Conservation (phyloP, 2,888 invertebrate species). For the Noctua pronuba region DNA sequence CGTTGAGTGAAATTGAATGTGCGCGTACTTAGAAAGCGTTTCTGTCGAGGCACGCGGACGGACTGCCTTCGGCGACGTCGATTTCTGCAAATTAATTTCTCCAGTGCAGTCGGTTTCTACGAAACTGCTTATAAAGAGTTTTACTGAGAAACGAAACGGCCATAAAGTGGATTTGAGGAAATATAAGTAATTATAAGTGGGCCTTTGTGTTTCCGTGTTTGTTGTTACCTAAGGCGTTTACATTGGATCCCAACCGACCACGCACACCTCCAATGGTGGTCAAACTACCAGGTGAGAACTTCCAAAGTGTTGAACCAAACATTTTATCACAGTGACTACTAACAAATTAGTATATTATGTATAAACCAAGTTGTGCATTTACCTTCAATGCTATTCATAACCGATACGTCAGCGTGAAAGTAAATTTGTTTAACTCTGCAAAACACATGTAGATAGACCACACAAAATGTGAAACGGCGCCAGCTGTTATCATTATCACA, state of each 20-base stretch:
- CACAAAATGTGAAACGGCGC: slow-evolving; percentile 75
- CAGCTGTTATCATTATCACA: slow-evolving; percentile 76
- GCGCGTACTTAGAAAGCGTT: slow-evolving; percentile 86
- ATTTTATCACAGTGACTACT: slow-evolving; percentile 15
- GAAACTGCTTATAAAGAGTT: slow-evolving; percentile 89
- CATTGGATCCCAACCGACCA: slow-evolving; percentile 89
- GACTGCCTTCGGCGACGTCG: slow-evolving; percentile 79
- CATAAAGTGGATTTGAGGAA: slow-evolving; percentile 89
- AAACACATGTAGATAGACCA: slow-evolving; percentile 68
- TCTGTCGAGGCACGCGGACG: slow-evolving; percentile 82
- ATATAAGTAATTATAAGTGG: slow-evolving; percentile 88
- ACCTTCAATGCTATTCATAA: slow-evolving; percentile 41
- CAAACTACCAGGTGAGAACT: slow-evolving; percentile 88
- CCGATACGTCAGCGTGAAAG: slow-evolving; percentile 53
- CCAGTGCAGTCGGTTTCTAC: slow-evolving; percentile 86
- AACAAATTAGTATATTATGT: slow-evolving; percentile 23
- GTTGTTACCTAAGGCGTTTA: slow-evolving; percentile 85
- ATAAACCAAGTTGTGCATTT: slow-evolving; percentile 11
- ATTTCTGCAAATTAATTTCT: slow-evolving; percentile 90
- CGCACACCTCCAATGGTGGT: slow-evolving; percentile 89
- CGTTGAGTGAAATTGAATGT: slow-evolving; percentile 88
- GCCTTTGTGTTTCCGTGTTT: slow-evolving; percentile 88
- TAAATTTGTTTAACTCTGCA: slow-evolving; percentile 69
- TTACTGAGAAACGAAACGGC: slow-evolving; percentile 88
- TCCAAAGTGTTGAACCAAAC: slow-evolving; percentile 23